A percentile compares a stretch with the other conserved stretches of the same genome.
Conservation (phyloP, 2,797 vertebrate species). For the Rhadinocentrus ornatus region DNA sequence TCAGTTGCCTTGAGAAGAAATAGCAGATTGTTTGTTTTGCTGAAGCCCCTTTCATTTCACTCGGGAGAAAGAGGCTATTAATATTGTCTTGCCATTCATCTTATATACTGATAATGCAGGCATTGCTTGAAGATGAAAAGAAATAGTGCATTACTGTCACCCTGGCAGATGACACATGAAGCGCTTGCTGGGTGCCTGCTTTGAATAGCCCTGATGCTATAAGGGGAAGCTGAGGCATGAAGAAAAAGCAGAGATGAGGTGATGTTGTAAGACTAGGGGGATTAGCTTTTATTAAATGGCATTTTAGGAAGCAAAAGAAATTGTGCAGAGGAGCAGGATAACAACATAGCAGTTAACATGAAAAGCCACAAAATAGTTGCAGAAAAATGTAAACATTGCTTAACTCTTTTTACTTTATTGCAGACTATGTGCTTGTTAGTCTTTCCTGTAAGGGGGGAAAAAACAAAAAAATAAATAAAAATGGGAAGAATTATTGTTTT, state of each 20-base stretch:
- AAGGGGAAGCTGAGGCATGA: constrained; percentile 25
- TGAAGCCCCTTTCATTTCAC: constrained; percentile 80
- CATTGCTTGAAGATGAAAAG: constrained; percentile 84
- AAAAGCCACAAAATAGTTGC: constrained; percentile 13
- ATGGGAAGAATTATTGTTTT: constrained; percentile 9
- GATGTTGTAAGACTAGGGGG: constrained; percentile 13
- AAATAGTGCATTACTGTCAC: constrained; percentile 82
- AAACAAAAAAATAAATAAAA: neutral
- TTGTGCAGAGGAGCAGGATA: neutral
- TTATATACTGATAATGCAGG: constrained; percentile 84
- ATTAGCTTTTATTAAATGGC: constrained; percentile 41
- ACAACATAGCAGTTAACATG: constrained; percentile 13
- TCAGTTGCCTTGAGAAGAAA: constrained; percentile 81
- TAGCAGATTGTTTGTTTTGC: constrained; percentile 83
- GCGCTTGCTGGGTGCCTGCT: constrained; percentile 57
- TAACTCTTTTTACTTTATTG: constrained; percentile 5
- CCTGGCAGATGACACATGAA: constrained; percentile 80
- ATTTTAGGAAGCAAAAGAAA: constrained; percentile 20
- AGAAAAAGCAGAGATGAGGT: constrained; percentile 2
- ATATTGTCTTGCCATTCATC: constrained; percentile 83
- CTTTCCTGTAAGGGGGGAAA: constrained; percentile 11
- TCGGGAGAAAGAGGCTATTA: constrained; percentile 77
- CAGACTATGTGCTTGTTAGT: constrained; percentile 3
- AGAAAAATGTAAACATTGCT: constrained; percentile 9
- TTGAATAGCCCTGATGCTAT: constrained; percentile 65